Conservation (phyloP, 2,797 vertebrate species). For the Neosilurus mollespiculum region DNA sequence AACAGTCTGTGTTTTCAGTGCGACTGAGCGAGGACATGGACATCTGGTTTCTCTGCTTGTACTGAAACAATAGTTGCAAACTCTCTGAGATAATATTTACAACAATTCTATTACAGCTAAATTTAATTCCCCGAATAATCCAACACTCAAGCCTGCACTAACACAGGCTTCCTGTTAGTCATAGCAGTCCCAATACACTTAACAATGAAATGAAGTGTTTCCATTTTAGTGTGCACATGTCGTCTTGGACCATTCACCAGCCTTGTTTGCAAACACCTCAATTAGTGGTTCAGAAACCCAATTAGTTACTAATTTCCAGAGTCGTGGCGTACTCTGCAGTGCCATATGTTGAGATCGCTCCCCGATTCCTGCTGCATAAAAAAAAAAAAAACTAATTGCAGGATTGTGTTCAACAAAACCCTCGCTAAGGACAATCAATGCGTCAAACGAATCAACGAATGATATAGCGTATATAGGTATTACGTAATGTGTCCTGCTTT, state of each 20-base stretch:
- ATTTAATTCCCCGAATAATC: not conserved
- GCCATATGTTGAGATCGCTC: slow-evolving; percentile 30
- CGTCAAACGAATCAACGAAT: not conserved
- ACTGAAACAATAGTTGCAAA: not conserved
- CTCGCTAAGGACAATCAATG: not conserved
- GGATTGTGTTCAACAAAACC: not conserved
- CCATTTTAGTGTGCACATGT: not conserved
- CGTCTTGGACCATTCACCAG: not conserved
- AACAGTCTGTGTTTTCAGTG: not conserved
- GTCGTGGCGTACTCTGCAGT: not conserved
- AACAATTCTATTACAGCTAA: not conserved
- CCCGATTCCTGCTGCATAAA: not conserved
- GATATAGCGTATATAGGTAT: not conserved
- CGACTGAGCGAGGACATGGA: not conserved
- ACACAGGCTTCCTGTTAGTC: not conserved
- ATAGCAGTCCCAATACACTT: slow-evolving; percentile 14
- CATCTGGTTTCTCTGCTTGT: not conserved
- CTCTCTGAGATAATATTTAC: not conserved
- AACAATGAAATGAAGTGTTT: slow-evolving; percentile 28
- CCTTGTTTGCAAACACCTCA: slow-evolving; percentile 25
- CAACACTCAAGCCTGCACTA: not conserved
- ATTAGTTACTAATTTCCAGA: slow-evolving; percentile 34
- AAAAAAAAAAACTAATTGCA: not conserved
- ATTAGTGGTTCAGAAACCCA: slow-evolving; percentile 35
- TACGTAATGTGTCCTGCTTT: not conserved